phyloP scores from a whole-genome alignment of 1,140 invertebrate species.

The Apolygus lucorum region DNA sequence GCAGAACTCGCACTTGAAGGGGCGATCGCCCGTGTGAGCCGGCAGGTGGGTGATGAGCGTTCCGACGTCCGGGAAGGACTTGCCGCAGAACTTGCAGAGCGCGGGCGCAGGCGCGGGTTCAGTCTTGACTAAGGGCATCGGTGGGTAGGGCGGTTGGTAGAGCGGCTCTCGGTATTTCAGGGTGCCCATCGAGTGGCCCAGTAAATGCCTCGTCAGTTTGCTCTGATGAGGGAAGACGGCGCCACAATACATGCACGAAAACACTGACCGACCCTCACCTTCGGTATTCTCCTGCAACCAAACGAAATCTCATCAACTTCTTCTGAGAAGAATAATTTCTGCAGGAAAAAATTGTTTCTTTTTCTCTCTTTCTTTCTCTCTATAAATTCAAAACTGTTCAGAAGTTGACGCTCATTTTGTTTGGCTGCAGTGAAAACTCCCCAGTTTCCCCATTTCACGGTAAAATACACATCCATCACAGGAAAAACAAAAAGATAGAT shows the following conservation, averaged over 20 bases:
- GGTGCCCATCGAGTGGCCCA: conserved; percentile 75
- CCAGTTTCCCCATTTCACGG: not conserved
- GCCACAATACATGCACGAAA: conserved; percentile 73
- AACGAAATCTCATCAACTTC: conserved; percentile 85
- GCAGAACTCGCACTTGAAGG: conserved; percentile 85
- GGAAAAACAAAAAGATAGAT: conserved; percentile 30
- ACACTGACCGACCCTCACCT: conserved; percentile 41
- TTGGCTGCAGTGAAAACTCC: conserved; percentile 45
- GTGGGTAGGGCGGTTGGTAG: conserved; percentile 43
- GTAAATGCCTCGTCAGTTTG: conserved; percentile 77
- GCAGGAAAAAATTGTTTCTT: conserved; percentile 14
- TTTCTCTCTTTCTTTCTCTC: conserved; percentile 16
- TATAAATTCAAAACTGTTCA: conserved; percentile 36
- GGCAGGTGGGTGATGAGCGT: conserved; percentile 75
- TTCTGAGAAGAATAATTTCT: conserved; percentile 40
- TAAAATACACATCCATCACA: conserved; percentile 26
- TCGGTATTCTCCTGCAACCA: conserved; percentile 78
- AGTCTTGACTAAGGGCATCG: conserved; percentile 39
- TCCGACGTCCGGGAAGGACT: conserved; percentile 78
- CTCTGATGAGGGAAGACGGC: conserved; percentile 76
- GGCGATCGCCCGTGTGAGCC: conserved; percentile 77
- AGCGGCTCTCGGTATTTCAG: conserved; percentile 67
- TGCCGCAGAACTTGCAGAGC: conserved; percentile 81
- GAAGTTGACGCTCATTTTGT: conserved; percentile 94
- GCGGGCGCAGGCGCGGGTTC: conserved; percentile 49